Evolutionary conservation across 2,888 invertebrate species (phyloP), one percentile per base, ranked within the genome.

Genomic region (Hipparchia sbordonii): DNA sequence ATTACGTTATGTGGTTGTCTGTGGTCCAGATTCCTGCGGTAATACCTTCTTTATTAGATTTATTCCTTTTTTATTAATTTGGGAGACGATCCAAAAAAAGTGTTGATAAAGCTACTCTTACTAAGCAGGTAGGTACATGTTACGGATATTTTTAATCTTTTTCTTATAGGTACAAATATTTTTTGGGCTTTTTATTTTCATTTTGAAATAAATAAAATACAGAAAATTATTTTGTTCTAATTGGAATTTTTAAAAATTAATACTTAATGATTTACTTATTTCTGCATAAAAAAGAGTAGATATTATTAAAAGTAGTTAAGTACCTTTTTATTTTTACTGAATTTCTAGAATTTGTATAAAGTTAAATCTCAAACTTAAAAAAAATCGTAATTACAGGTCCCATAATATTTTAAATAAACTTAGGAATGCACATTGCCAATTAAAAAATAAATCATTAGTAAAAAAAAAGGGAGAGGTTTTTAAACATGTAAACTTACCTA

Each of bases 1-100:
- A 91, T 92, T 90, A 89, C 86, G 85, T 87, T 82, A 78, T 79
- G 78, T 79, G 77, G 84, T 82, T 82, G 59, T 57, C 66, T 66
- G 66, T 63, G 69, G 74, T 80, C 82, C 77, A 85, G 79, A 82
- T 83, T 84, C 84, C 82, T 81, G 79, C 78, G 78, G 84, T 85
- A 86, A 87, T 85, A 81, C 82, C 79, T 81, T 76, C 77, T 80
- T 82, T 75, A 76, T 77, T 78, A 79, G 82, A 81, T 82, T 68
- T 72, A 63, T 72, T 59, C 67, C 10, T 59, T 70, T 70, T 56
- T 63, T 63, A 46, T 63, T 63, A 46, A 39, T 54, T 63, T 80
- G 77, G 78, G 9, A 4, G 57, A 54, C 57, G 52, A 45, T 45
- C 23, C 33, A 65, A 33, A 65, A 63, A 65, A 52, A 1, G 33